Evolutionary conservation across 2,888 invertebrate genomes (phyloP), one percentile per base, ranked within the genome.

Genomic region (Apamea epomidion): DNA sequence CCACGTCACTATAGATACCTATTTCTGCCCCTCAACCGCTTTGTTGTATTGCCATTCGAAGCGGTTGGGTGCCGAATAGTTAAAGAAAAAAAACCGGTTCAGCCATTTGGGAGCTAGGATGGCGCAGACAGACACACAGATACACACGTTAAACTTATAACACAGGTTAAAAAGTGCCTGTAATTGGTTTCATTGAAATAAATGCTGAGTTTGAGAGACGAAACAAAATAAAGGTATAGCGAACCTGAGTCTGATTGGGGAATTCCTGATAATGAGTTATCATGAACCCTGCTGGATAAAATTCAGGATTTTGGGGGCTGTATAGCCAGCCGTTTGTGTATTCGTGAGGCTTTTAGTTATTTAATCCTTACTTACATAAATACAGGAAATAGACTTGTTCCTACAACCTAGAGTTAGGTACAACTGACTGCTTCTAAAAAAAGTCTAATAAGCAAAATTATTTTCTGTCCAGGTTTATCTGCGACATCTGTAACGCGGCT

Each of bases 401-500:
- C 58, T 25, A 58, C 25, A 58, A 5, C 25, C 14, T n/a, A n/a
- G 14, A 60, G 14, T 60, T 14, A 60, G 5, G 4, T n/a, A 60
- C 60, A 4, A 14, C 29, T 29, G 60, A 60, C 6, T 60, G n/a
- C 60, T 60, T 29, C 14, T 12, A 29, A 60, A 58, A 21, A n/a
- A 60, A 29, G n/a, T 14, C 5, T 29, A 60, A 60, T n/a, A 29
- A 60, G n/a, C 12, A 6, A 60, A 62, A 18, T 32, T n/a, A 12
- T 37, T 25, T 58, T n/a, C 6, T 21, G n/a, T 16, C 2, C 21
- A 97, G 98, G 92, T 99, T 98, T 91, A 98, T 99, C 82, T 99
- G 99, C 94, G 99, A 99, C 95, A 98, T 99, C 78, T 99, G 99
- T 93, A 99, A 99, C 88, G 99, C 99, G 48, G 99, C 99, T 0